These are phyloP conservation scores for Rhinoptilus africanus DNA, from an alignment of 2,113 vertebrate species.

Conservation along the genomic window DNA sequence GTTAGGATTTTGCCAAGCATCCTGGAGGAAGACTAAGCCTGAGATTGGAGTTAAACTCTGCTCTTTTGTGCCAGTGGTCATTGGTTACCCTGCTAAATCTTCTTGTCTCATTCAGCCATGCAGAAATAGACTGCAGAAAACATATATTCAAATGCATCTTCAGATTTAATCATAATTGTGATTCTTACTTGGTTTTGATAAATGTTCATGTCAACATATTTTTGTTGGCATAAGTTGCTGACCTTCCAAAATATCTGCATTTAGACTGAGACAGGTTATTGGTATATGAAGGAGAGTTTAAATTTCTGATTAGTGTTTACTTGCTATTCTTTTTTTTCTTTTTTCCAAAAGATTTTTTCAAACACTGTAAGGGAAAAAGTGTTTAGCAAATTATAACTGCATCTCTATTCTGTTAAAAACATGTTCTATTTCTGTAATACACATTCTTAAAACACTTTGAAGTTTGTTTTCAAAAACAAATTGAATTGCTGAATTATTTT, in stretches of 20 bases:
- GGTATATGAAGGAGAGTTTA: neutral
- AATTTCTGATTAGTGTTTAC: neutral
- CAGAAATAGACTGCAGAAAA: neutral
- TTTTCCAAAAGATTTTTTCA: neutral
- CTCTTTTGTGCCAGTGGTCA: neutral
- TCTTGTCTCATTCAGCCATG: neutral
- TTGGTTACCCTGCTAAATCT: neutral
- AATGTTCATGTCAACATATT: neutral
- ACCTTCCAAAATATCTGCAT: neutral
- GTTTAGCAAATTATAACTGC: neutral
- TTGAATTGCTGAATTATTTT: neutral
- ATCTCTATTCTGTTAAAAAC: neutral
- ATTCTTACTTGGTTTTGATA: neutral
- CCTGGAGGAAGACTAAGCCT: neutral
- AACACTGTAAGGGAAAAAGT: neutral
- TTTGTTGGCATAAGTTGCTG: neutral
- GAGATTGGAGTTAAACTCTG: neutral
- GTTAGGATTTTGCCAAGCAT: neutral
- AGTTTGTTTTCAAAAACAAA: slow-evolving; percentile 37
- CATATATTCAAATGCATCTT: neutral
- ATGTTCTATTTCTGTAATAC: neutral
- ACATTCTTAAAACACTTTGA: neutral
- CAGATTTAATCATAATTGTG: neutral
- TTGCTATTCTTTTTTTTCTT: neutral
- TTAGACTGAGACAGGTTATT: neutral